These are phyloP conservation scores for Dendroctonus ponderosae DNA, from an alignment of 1,140 invertebrate genomes.

Conservation along the genomic window DNA sequence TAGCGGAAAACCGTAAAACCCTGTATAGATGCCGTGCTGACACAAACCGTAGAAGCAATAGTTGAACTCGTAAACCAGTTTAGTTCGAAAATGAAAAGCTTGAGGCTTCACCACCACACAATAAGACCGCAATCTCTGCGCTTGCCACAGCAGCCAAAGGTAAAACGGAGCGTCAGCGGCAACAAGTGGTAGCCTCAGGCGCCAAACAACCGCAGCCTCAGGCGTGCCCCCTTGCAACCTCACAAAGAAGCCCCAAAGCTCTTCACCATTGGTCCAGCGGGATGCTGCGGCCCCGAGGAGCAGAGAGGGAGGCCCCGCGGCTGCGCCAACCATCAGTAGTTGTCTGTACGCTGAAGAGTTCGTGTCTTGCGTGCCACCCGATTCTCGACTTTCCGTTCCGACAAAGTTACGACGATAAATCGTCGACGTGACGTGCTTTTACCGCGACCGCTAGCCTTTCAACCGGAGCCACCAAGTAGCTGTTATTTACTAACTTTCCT, in stretches of 20 bases:
- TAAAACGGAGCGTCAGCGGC: conserved; percentile 26
- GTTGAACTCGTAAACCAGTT: conserved; percentile 32
- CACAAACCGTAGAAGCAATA: conserved; percentile 21
- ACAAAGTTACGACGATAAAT: conserved; percentile 11
- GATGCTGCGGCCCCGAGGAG: conserved; percentile 43
- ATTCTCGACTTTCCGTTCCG: conserved; percentile 12
- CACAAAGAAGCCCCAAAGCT: conserved; percentile 38
- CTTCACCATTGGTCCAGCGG: conserved; percentile 44
- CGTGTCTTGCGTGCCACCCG: conserved; percentile 29
- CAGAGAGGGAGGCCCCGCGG: conserved; percentile 44
- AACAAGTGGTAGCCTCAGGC: conserved; percentile 42
- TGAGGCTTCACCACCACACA: conserved; percentile 17
- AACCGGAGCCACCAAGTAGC: not conserved
- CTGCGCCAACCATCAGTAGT: conserved; percentile 47
- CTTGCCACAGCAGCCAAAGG: conserved; percentile 17
- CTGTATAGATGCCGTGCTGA: conserved; percentile 11
- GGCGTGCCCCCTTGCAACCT: conserved; percentile 28
- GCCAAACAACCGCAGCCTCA: conserved; percentile 34
- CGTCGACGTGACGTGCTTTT: conserved; percentile 7
- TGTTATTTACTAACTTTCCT: too few relatives aligned
- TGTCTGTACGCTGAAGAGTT: conserved; percentile 40
- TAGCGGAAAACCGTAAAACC: not conserved
- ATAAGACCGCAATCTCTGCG: conserved; percentile 12
- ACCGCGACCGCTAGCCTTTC: conserved; percentile 5
- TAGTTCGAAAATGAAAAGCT: conserved; percentile 31